A percentile compares a stretch with the other conserved stretches of the same genome.
Conservation (phyloP, 1,140 invertebrate species). For the Dreissena rostriformis region DNA sequence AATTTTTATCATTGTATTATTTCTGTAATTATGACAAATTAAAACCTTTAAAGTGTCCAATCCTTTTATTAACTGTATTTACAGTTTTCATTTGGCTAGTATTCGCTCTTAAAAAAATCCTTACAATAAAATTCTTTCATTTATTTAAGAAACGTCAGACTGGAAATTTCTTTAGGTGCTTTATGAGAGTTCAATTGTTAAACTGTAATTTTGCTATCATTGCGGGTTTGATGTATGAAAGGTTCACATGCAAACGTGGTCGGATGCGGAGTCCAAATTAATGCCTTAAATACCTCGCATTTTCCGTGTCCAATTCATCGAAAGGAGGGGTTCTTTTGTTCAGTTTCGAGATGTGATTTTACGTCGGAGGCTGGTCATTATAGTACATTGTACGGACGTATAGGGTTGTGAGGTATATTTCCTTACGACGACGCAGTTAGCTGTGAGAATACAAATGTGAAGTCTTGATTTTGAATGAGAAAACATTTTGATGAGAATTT, state of each 20-base stretch:
- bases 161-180: constrained; percentile 39
- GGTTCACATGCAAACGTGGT: constrained; percentile 32
- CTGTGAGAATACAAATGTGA: no score
- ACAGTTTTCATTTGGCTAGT: constrained; percentile 32
- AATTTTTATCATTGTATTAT: no score
- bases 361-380: no score
- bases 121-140: constrained; percentile 42
- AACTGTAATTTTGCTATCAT: constrained; percentile 51
- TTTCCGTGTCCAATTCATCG: neutral
- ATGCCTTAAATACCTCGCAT: neutral
- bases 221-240: constrained; percentile 36
- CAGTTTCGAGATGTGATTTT: no score
- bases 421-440: no score
- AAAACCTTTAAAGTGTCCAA: constrained; percentile 6
- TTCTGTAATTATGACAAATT: constrained; percentile 29
- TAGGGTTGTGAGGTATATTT: no score
- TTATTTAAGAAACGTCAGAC: constrained; percentile 49
- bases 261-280: neutral
- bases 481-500: no score
- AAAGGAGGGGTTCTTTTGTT: no score
- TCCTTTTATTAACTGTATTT: constrained; percentile 40
- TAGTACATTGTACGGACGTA: no score
- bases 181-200: constrained; percentile 49
- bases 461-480: no score
- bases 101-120: constrained; percentile 13